Base-by-base conservation (phyloP, 1,140 invertebrate genomes). In the Heterodera schachtii region DNA sequence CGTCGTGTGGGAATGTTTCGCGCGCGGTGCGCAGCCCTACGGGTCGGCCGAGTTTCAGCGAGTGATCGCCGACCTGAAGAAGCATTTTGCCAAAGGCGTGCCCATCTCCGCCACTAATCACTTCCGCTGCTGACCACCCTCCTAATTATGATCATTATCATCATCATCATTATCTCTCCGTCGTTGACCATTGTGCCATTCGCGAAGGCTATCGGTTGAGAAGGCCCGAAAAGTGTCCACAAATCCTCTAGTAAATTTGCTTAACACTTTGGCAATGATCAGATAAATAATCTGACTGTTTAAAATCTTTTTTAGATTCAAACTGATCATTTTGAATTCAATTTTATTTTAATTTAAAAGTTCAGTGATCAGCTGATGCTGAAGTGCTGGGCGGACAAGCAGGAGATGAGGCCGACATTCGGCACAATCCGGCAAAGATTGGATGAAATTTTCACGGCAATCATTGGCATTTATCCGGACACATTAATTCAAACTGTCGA, bases 1-100 rank as follows among this genome's bases (percentile, higher is more conserved):
- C n/a, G 83, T 84, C 60, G 31, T 75, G 11, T 84, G 83, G 83
- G 83, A 84, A 52, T 73, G 81, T 41, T 84, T 84, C 66, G 46
- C 83, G 11, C 84, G 84, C 41, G 78, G 57, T 19, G 57, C 44
- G n/a, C 46, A 57, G 60, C 83, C 83, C 8, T 84, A 84, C 78
- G 70, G 70, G 2, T 52, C 70, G 46, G 31, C 43, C 16, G 67
- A 82, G 11, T 41, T 70, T 6, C 78, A 70, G 66, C 66, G 64
- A 19, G 81, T 82, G 16, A 73, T 64, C 57, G 57, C 16, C 57
- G 57, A 64, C 16, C 57, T 64, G 16, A 64, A 64, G 16, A 64
- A 19, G 16, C 52, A 52, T 11, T 52, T 52, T 8, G 70, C 41
- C 70, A 71, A 11, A 0, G 31, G 31, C 31, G 31, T 31, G 31